These are phyloP conservation scores for Polietes domitor DNA, from an alignment of 2,888 invertebrate species.

Conservation along the genomic window DNA sequence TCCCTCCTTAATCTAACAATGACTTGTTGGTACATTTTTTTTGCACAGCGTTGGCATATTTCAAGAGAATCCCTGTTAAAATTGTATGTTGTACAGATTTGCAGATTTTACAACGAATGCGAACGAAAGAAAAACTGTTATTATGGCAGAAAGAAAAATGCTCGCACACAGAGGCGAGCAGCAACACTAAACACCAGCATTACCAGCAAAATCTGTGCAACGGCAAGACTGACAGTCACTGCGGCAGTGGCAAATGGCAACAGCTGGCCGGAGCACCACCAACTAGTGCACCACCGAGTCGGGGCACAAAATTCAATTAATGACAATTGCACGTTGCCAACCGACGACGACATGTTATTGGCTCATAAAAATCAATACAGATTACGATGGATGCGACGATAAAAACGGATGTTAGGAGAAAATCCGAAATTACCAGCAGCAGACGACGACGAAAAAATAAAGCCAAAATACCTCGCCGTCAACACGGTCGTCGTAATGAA, in stretches of 20 bases:
- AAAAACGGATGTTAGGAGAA: constrained; percentile 35
- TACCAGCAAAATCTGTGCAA: not conserved
- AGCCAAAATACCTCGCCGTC: not conserved
- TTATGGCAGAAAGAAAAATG: not conserved
- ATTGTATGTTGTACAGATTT: constrained; percentile 18
- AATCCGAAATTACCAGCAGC: constrained; percentile 3
- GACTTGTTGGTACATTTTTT: too few species aligned
- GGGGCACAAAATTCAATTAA: constrained; percentile 55
- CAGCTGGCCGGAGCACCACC: not conserved
- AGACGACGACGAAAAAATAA: not conserved
- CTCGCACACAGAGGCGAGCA: not conserved
- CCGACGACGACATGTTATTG: constrained; percentile 51
- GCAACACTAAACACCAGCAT: not conserved
- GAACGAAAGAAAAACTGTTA: constrained; percentile 19
- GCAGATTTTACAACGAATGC: constrained; percentile 8
- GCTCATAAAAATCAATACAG: constrained; percentile 53
- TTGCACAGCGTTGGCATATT: not conserved
- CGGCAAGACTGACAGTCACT: not conserved
- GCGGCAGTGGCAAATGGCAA: not conserved
- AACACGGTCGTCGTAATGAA: not conserved
- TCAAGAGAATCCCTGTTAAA: not conserved
- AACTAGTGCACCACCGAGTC: not conserved
- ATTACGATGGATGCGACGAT: constrained; percentile 36
- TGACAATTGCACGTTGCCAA: constrained; percentile 54
- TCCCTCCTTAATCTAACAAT: not conserved